Base-by-base conservation (phyloP, 2,888 invertebrate species). In the Trichogramma evanescens region DNA sequence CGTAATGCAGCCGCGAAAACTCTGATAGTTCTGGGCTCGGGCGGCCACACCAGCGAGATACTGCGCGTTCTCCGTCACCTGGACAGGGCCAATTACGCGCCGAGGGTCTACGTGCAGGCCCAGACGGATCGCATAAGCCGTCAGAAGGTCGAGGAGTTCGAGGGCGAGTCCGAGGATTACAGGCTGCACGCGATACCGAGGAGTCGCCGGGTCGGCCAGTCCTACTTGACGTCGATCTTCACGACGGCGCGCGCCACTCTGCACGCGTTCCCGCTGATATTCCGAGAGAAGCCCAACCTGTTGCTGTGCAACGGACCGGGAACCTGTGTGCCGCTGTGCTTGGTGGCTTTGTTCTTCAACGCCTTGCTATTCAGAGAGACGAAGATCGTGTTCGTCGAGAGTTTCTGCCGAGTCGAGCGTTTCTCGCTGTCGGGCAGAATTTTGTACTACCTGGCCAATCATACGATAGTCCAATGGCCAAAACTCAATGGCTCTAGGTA, bases 1-100 rank as follows among this genome's bases (percentile, higher is more conserved):
- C 63, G 58, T 54, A 42, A 4, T 0, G 49, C 39, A 38, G 56
- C 67, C 38, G 67, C 56, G 6, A 75, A 69, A 66, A 86, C 87
- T 5, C 69, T 87, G 60, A 80, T 88, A 66, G 86, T 89, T 66
- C 83, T 89, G 61, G 89, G 89, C 46, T 88, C 89, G 66, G 95
- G 94, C 59, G 95, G 95, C 0, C 98, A 99, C 75, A 98, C 98
- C 0, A 88, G 89, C n/a, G 98, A 99, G 82, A 89, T 99, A 83
- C 75, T 96, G 54, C 82, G 86, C 64, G 80, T 97, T 49, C 76
- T 89, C 5, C 80, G 83, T 66, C 80, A 82, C 41, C 74, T 96
- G 50, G 81, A 86, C 68, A 73, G 77, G n/a, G 71, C 78, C 2
- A 83, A 82, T 69, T 94, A 91, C 74, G 77, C 79, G 1, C 93